Base-by-base conservation (phyloP, 1,140 invertebrate species). In the Drosophila busckii region DNA sequence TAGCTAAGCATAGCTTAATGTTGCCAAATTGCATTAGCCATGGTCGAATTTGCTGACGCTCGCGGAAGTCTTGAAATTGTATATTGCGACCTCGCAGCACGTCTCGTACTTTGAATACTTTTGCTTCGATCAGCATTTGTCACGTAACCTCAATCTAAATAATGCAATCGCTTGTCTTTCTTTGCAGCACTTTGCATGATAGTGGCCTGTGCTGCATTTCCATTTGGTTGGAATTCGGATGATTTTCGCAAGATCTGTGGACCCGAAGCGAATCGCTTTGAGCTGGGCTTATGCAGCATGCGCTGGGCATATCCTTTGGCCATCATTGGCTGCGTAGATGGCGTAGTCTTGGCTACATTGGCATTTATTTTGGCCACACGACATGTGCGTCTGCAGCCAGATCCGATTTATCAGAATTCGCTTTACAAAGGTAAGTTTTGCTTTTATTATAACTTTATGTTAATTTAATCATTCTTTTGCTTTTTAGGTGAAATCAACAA, bases 281-380 rank as follows among this genome's bases (percentile, higher is more conserved):
- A 91, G 73, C 89, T 93, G 62, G 94, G 93, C 26, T 90, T 93
- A 5, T 99, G 98, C 86, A 93, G 92, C 23, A 91, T 99, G 9
- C 91, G 97, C 61, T 99, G 98, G 98, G 97, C 97, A 0, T 98
- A 96, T 89, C 91, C 98, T 4, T 89, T 99, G 50, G 96, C 96
- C 7, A 93, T 96, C 37, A 97, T 99, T 35, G 94, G 94, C 0
- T 94, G 97, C 52, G 89, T 98, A 56, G 97, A 99, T 88, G 96
- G 95, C 16, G 89, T 94, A 5, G 95, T 97, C 37, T 89, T 99
- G 32, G 92, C 97, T 0, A 92, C 94, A 3, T 90, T 99, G 19
- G 97, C 97, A 4, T 98, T 99, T 87, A 96, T 98, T 67, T 89
- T 99, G 55, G 97, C 96, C 8, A 94, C 94, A 1, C 89, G 95